Percentiles rank a stretch among this genome's conserved stretches.
Conservation (phyloP, 2,797 vertebrate species). For the Acrocephalus scirpaceus region DNA sequence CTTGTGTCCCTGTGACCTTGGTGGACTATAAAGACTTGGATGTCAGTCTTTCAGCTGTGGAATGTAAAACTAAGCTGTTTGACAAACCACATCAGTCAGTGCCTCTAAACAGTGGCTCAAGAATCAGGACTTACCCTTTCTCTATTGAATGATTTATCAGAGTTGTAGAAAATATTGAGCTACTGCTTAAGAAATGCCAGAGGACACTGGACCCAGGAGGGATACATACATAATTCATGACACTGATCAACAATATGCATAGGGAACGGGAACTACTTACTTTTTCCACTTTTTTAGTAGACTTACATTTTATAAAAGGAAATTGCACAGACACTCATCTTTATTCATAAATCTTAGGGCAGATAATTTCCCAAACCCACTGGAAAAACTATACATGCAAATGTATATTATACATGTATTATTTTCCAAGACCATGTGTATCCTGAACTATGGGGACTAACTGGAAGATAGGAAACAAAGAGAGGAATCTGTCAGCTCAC, state of each 20-base stretch:
- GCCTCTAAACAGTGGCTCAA: slow-evolving; percentile 24
- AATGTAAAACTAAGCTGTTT: slow-evolving; percentile 50
- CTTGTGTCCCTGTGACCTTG: slow-evolving; percentile 25
- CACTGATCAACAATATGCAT: slow-evolving; percentile 24
- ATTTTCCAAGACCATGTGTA: not conserved
- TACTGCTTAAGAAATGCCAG: slow-evolving; percentile 32
- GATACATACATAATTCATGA: slow-evolving; percentile 16
- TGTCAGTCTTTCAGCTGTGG: slow-evolving; percentile 37
- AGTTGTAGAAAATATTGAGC: slow-evolving; percentile 44
- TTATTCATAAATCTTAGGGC: slow-evolving; percentile 35
- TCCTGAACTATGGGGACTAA: not conserved
- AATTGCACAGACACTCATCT: slow-evolving; percentile 16
- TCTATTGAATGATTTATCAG: slow-evolving; percentile 49
- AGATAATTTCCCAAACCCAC: not conserved
- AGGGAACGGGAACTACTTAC: slow-evolving; percentile 1
- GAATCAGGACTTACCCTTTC: slow-evolving; percentile 26
- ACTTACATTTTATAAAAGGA: not conserved
- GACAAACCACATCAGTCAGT: slow-evolving; percentile 30
- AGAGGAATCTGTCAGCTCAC: not conserved
- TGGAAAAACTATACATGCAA: not conserved
- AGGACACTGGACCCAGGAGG: slow-evolving; percentile 4
- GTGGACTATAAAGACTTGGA: slow-evolving; percentile 15
- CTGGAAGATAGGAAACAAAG: not conserved
- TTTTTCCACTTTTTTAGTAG: slow-evolving; percentile 4
- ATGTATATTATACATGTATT: not conserved